Conservation (phyloP, 2,113 vertebrate species). For the Columbina picui region DNA sequence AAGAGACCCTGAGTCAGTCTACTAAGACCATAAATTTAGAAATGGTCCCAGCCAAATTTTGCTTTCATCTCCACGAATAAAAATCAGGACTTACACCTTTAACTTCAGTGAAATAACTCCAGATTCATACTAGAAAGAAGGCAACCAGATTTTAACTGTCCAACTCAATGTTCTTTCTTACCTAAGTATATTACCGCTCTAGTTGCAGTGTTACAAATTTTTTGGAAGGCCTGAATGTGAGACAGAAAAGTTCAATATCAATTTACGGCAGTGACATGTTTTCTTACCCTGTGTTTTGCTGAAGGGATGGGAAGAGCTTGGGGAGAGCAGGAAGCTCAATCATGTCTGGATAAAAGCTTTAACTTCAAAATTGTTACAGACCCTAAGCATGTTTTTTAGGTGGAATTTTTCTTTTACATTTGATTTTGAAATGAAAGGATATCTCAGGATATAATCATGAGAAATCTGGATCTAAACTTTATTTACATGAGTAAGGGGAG, state of each 20-base stretch:
- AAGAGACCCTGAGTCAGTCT: neutral
- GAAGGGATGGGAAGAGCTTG: constrained; percentile 31
- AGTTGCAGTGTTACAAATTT: neutral
- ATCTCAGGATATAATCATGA: neutral
- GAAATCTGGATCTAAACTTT: neutral
- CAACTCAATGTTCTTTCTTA: neutral
- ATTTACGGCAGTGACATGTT: constrained; percentile 40
- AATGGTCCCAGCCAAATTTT: neutral
- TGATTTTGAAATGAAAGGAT: neutral
- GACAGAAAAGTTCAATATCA: constrained; percentile 39
- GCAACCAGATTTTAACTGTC: neutral
- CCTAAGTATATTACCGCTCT: neutral
- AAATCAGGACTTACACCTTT: neutral
- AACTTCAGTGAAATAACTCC: neutral
- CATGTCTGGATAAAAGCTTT: constrained; percentile 42
- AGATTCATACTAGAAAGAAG: neutral
- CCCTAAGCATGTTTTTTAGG: neutral
- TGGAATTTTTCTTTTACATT: neutral
- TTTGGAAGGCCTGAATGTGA: neutral
- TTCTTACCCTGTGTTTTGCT: neutral
- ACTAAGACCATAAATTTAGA: neutral
- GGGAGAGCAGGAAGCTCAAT: constrained; percentile 19
- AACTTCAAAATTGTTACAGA: constrained; percentile 18
- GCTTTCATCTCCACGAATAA: neutral
- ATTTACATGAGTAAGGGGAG: neutral